A percentile compares a stretch with the other conserved stretches of the same genome.
phyloP scores from a whole-genome alignment of 2,888 invertebrate genomes.

The Slavum lentiscoides region DNA sequence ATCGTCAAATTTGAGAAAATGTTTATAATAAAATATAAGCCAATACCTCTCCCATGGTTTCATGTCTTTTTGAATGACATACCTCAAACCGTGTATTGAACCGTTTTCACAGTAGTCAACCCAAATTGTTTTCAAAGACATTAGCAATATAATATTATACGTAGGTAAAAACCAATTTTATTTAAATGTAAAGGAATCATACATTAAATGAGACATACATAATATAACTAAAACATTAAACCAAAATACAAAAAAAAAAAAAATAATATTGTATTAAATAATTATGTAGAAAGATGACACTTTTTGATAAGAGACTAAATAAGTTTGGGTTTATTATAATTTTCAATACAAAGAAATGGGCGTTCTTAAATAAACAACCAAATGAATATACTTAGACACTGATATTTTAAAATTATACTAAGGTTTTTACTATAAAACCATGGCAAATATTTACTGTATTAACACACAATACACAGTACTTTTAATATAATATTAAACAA shows the following conservation, averaged over 20 bases:
- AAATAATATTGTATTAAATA: neutral
- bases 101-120: conserved; percentile 53
- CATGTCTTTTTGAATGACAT: conserved; percentile 39
- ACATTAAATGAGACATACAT: neutral
- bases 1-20: neutral
- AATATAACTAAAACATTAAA: neutral
- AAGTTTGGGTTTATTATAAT: neutral
- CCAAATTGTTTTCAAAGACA: conserved; percentile 44
- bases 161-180: conserved; percentile 11
- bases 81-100: conserved; percentile 54
- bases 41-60: conserved; percentile 28
- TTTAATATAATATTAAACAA: conserved; percentile 13
- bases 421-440: conserved; percentile 9
- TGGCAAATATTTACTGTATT: conserved; percentile 4
- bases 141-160: neutral
- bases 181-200: neutral
- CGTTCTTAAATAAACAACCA: neutral
- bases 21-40: neutral
- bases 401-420: neutral
- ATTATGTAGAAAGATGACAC: neutral
- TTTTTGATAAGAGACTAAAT: conserved; percentile 6
- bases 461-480: neutral
- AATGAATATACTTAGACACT: neutral
- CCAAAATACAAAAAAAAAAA: neutral
- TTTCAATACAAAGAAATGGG: conserved; percentile 1